Conservation (phyloP, 2,888 invertebrate species). For the Agrochola circellaris region DNA sequence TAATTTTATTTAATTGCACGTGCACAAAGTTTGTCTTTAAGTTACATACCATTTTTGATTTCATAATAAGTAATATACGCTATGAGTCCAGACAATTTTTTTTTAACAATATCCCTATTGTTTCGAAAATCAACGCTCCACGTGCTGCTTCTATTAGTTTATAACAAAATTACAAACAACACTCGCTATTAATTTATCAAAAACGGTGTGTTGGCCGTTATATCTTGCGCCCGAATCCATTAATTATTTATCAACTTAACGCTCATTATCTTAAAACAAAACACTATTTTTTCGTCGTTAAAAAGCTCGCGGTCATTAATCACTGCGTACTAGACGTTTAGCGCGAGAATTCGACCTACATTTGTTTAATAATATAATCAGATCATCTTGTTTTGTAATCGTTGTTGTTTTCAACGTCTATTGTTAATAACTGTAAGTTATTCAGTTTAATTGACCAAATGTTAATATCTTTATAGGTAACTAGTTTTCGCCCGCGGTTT, state of each 20-base stretch:
- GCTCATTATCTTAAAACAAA: constrained; percentile 85
- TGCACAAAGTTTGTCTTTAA: neutral
- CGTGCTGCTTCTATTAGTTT: constrained; percentile 42
- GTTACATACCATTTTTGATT: neutral
- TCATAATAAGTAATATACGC: too few relatives aligned
- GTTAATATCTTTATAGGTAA: neutral
- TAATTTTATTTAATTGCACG: too few relatives aligned
- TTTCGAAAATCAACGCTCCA: constrained; percentile 5
- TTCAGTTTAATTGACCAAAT: constrained; percentile 2
- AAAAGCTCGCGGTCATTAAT: constrained; percentile 80
- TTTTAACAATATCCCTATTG: constrained; percentile 1
- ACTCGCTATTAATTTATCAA: constrained; percentile 73
- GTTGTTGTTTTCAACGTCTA: constrained; percentile 36
- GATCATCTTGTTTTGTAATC: constrained; percentile 47
- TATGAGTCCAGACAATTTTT: neutral
- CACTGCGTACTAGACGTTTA: constrained; percentile 70
- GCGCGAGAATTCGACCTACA: constrained; percentile 61
- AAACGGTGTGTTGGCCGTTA: constrained; percentile 66
- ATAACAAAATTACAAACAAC: constrained; percentile 47
- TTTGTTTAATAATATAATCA: constrained; percentile 63
- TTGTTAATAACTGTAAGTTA: constrained; percentile 20
- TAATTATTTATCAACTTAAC: constrained; percentile 85
- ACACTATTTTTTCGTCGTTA: constrained; percentile 80
- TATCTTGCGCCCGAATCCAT: constrained; percentile 75
- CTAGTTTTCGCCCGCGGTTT: too few relatives aligned